Percentiles rank a stretch among this genome's conserved stretches.
These are phyloP conservation scores for Antechinus stuartii DNA, from an alignment of 2,113 vertebrate genomes.

Conservation along the genomic window DNA sequence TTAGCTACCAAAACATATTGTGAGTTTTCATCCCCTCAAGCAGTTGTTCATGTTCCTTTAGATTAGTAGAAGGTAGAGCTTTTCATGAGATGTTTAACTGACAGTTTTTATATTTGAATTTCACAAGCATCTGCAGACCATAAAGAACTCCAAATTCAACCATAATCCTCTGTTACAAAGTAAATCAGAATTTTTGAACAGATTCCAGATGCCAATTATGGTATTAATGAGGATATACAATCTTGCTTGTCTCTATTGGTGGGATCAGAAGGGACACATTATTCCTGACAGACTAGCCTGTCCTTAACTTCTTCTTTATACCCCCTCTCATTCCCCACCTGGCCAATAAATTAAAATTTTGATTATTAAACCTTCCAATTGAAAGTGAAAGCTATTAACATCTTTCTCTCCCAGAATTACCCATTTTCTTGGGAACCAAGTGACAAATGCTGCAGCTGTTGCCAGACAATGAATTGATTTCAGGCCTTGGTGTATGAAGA, in stretches of 20 bases:
- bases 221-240: slow-evolving; percentile 80
- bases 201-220: slow-evolving; percentile 83
- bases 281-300: slow-evolving; percentile 73
- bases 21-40: slow-evolving; percentile 82
- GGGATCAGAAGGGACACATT: slow-evolving; percentile 67
- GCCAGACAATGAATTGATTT: slow-evolving; percentile 73
- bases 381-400: slow-evolving; percentile 66
- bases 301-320: slow-evolving; percentile 57
- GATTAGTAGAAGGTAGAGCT: slow-evolving; percentile 82
- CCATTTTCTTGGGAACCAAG: slow-evolving; percentile 66
- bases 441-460: slow-evolving; percentile 59
- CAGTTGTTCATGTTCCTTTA: slow-evolving; percentile 82
- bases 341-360: slow-evolving; percentile 63
- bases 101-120: slow-evolving; percentile 86
- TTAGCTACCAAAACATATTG: slow-evolving; percentile 79
- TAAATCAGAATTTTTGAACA: slow-evolving; percentile 82
- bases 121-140: slow-evolving; percentile 82
- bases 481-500: slow-evolving; percentile 47
- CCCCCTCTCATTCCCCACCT: background rate
- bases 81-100: slow-evolving; percentile 84
- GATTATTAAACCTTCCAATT: slow-evolving; percentile 75
- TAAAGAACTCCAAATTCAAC: slow-evolving; percentile 81
- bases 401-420: slow-evolving; percentile 73
- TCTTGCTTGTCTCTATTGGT: slow-evolving; percentile 64
- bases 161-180: slow-evolving; percentile 82